A percentile compares a stretch with the other conserved stretches of the same genome.
Evolutionary conservation across 2,888 invertebrate genomes (phyloP).

Genomic region (Nomada flava): DNA sequence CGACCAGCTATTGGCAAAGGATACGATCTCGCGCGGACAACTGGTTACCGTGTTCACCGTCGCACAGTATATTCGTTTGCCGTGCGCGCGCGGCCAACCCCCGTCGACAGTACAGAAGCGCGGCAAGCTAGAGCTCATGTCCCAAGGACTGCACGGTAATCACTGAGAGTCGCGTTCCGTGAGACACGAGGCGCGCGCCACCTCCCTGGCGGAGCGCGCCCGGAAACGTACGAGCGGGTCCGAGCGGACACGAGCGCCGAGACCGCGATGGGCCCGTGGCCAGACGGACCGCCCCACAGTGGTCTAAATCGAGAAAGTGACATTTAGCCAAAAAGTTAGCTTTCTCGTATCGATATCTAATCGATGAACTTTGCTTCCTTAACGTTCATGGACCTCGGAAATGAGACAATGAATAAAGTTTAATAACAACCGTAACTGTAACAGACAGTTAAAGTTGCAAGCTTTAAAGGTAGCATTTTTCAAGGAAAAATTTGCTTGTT

Average conservation of each 20-base stretch:
- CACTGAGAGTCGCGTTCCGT: slow-evolving; percentile 70
- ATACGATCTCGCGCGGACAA: slow-evolving; percentile 24
- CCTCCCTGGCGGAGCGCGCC: slow-evolving; percentile 73
- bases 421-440: too few species aligned
- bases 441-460: too few species aligned
- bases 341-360: too few species aligned
- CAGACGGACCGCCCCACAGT: slow-evolving; percentile 24
- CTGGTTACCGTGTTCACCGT: neutral
- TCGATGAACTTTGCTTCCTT: too few species aligned
- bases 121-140: slow-evolving; percentile 56
- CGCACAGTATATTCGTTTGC: slow-evolving; percentile 13
- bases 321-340: too few species aligned
- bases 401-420: too few species aligned
- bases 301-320: too few species aligned
- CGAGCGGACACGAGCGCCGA: slow-evolving; percentile 64
- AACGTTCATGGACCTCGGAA: too few species aligned
- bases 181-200: slow-evolving; percentile 76
- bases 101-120: slow-evolving; percentile 29
- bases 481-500: too few species aligned
- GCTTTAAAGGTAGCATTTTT: too few species aligned
- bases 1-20: neutral
- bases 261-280: slow-evolving; percentile 51
- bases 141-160: slow-evolving; percentile 73
- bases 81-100: slow-evolving; percentile 55
- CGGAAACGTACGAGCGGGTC: slow-evolving; percentile 68